Evolutionary conservation across 2,113 vertebrate genomes (phyloP).

Genomic region (Apus apus): DNA sequence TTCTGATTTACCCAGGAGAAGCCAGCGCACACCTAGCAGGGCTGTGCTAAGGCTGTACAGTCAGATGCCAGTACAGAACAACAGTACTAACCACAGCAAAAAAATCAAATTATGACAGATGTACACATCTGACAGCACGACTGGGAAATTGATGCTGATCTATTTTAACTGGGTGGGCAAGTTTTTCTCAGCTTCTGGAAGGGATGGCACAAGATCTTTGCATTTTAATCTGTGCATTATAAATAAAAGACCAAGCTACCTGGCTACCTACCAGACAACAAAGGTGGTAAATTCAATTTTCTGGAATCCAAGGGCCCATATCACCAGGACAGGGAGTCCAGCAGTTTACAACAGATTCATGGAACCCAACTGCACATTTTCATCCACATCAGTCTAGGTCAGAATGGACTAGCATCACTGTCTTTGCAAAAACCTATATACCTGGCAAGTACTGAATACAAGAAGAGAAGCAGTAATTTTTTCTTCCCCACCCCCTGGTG

Average conservation of each 20-base stretch:
- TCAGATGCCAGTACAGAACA: background rate
- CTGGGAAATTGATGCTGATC: background rate
- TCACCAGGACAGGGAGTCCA: background rate
- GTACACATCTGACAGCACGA: too few relatives aligned
- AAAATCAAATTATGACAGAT: background rate
- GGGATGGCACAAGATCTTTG: background rate
- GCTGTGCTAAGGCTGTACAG: fast-evolving
- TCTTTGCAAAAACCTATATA: background rate
- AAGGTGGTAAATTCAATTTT: background rate
- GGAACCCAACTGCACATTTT: background rate
- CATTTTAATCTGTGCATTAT: background rate
- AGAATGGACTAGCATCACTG: background rate
- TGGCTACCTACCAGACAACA: background rate
- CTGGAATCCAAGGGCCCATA: background rate
- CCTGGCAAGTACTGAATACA: background rate
- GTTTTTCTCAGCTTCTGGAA: background rate
- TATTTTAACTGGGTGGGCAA: background rate
- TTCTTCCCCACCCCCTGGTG: fast-evolving
- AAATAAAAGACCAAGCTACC: background rate
- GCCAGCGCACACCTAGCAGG: background rate
- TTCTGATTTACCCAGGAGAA: background rate
- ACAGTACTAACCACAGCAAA: background rate
- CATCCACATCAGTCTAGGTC: background rate
- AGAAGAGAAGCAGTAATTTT: background rate
- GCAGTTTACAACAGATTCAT: background rate